Evolutionary conservation across 2,113 vertebrate species (phyloP), one percentile per base, ranked within the genome.

Genomic region (Tylochromis polylepis): DNA sequence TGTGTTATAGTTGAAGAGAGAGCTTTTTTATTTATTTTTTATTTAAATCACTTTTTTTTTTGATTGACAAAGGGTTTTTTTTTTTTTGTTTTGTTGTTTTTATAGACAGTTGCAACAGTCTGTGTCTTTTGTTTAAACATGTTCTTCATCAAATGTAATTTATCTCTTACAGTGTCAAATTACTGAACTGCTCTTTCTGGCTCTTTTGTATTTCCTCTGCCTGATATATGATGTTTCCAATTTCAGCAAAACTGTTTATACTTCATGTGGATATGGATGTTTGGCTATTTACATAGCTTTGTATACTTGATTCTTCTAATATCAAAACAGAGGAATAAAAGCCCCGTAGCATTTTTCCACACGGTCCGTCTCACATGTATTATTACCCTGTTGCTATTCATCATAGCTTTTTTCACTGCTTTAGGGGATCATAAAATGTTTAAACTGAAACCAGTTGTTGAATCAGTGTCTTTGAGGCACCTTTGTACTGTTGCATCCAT

Each of bases 281-380:
- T 65, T 60, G 8, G 79, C 79, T 87, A 86, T 87, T 92, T 87
- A 89, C 75, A 67, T 15, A 88, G 70, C 60, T 31, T 31, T 77
- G 3, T 55, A 46, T 49, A 55, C 20, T 81, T 53, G 27, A 87
- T 58, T 88, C 62, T 78, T 79, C 15, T 24, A 7, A 57, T 56
- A 15, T 87, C 18, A 65, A 78, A n/a, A 57, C 46, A 27, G 31
- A 79, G 41, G 18, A 80, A 82, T 43, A 10, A 65, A 78, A 57
- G 16, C 67, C 86, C 75, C 12, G 60, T 10, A 72, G 87, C 85
- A 24, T 59, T 11, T 27, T 18, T 43, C 4, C 8, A 58, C 56
- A 18, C 11, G 1, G 36, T 59, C 62, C 22, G 60, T 91, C 91
- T 85, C 87, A 89, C 86, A 87, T 89, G 86, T 91, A 91, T 90